Evolutionary conservation across 2,888 invertebrate genomes (phyloP).

Genomic region (Pharmacophagus antenor): DNA sequence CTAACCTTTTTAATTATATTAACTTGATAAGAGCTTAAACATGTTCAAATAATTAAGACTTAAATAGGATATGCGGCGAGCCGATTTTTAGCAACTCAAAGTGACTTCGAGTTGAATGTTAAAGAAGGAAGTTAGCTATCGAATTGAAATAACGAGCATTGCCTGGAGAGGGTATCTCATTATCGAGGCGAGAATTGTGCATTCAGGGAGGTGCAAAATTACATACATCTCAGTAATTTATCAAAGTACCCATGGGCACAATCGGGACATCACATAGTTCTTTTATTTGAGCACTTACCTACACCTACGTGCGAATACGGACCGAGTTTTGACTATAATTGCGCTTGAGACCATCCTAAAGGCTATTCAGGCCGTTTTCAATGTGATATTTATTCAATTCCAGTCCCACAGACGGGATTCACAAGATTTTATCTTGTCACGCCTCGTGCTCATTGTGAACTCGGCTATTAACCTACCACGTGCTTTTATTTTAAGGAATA

Average conservation of each 20-base stretch:
- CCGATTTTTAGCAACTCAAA: constrained; percentile 38
- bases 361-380: constrained; percentile 70
- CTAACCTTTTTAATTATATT: neutral
- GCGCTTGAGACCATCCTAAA: constrained; percentile 68
- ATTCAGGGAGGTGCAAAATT: constrained; percentile 66
- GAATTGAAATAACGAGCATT: constrained; percentile 52
- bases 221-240: constrained; percentile 54
- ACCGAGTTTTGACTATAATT: constrained; percentile 58
- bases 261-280: constrained; percentile 45
- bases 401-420: constrained; percentile 61
- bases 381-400: constrained; percentile 73
- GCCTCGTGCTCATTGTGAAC: constrained; percentile 65
- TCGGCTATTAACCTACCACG: constrained; percentile 53
- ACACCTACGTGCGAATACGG: constrained; percentile 58
- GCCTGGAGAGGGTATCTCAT: constrained; percentile 61
- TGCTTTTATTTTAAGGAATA: constrained; percentile 52
- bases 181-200: constrained; percentile 45
- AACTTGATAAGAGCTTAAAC: neutral
- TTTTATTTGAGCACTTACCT: constrained; percentile 44
- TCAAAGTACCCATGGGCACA: constrained; percentile 50
- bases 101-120: constrained; percentile 44
- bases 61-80: neutral
- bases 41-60: too few species aligned
- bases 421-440: constrained; percentile 76
- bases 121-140: constrained; percentile 53